Percentiles rank a stretch among this genome's conserved stretches.
These are phyloP conservation scores for Meandrusa payeni DNA, from an alignment of 2,888 invertebrate genomes.

Conservation along the genomic window DNA sequence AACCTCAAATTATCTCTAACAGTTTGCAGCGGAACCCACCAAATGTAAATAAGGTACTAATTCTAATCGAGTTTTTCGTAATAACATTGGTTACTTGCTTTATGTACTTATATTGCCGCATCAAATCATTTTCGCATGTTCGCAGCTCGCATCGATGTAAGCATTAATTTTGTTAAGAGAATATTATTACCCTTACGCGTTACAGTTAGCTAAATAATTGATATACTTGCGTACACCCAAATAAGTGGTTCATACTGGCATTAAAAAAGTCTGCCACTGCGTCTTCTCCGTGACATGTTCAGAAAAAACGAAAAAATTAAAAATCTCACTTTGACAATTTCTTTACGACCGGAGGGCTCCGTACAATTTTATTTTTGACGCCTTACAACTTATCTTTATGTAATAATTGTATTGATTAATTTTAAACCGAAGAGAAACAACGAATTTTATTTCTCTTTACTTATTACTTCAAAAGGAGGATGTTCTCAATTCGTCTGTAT, in stretches of 20 bases:
- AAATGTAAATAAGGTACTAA: constrained; percentile 38
- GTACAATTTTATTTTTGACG: constrained; percentile 6
- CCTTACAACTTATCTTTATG: too few relatives aligned
- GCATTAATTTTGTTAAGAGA: constrained; percentile 22
- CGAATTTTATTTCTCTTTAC: too few relatives aligned
- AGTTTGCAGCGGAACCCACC: constrained; percentile 26
- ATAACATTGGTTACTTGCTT: constrained; percentile 34
- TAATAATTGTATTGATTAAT: too few relatives aligned
- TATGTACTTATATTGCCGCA: constrained; percentile 42
- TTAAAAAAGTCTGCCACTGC: constrained; percentile 19
- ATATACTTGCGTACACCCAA: constrained; percentile 18
- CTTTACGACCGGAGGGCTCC: constrained; percentile 8
- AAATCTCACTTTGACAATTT: constrained; percentile 5
- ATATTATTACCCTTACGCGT: constrained; percentile 6
- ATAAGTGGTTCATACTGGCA: constrained; percentile 18
- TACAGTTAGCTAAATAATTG: constrained; percentile 24
- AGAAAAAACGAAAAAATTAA: constrained; percentile 13
- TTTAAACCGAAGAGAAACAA: too few relatives aligned
- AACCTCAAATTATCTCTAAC: constrained; percentile 7
- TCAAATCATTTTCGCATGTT: constrained; percentile 39
- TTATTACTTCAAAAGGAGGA: too few relatives aligned
- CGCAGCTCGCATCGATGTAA: constrained; percentile 34
- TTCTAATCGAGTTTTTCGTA: constrained; percentile 46
- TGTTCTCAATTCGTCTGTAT: too few relatives aligned
- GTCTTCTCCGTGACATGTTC: constrained; percentile 22